Evolutionary conservation across 2,113 vertebrate genomes (phyloP).

Genomic region (Cnemophilus loriae): DNA sequence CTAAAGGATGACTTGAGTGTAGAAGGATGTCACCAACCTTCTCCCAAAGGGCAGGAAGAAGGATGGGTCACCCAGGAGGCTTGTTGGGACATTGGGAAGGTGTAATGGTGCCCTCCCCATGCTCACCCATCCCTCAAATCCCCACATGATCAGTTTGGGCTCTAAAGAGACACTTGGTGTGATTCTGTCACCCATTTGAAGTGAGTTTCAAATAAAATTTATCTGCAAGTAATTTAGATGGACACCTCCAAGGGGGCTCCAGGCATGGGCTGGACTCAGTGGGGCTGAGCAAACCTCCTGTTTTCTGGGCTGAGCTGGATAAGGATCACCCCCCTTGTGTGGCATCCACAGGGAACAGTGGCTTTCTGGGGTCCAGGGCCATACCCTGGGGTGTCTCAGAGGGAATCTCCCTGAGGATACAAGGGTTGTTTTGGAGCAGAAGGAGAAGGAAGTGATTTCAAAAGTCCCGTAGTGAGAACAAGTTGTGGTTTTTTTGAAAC

Average conservation of each 20-base stretch:
- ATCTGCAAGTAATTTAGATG: neutral
- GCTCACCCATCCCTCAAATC: neutral
- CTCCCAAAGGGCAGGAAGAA: neutral
- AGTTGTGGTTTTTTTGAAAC: neutral
- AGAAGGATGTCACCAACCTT: neutral
- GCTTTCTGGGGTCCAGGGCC: neutral
- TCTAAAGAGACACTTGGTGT: neutral
- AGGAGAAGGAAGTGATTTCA: conserved; percentile 30
- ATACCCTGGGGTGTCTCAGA: rapidly evolving
- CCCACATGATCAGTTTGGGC: rapidly evolving
- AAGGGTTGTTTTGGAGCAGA: neutral
- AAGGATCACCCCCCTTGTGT: rapidly evolving
- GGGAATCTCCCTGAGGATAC: neutral
- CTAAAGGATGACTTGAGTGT: neutral
- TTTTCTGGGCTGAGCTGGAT: neutral
- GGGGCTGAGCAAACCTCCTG: neutral
- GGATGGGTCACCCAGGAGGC: neutral
- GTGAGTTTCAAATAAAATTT: neutral
- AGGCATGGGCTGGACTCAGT: rapidly evolving
- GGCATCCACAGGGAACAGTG: neutral
- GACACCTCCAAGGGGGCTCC: neutral
- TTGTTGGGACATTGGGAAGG: neutral
- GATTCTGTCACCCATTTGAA: neutral
- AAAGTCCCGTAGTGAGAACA: neutral
- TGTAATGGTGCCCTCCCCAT: neutral